These are phyloP conservation scores for Setipinna tenuifilis DNA, from an alignment of 2,797 vertebrate genomes.

Conservation along the genomic window DNA sequence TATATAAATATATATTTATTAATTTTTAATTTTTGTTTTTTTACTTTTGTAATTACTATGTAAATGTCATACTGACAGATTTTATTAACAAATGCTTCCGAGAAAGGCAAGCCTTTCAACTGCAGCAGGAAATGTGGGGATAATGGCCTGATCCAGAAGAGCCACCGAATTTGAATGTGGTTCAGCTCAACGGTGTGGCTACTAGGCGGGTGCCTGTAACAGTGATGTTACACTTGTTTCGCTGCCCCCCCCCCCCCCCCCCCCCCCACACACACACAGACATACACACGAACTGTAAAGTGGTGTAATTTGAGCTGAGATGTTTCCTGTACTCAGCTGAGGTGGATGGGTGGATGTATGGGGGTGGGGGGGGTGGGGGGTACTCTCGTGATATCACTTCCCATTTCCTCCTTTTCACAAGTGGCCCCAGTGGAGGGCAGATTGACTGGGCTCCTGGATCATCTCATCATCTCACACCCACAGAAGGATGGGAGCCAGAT, in stretches of 20 bases:
- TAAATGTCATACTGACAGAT: not conserved
- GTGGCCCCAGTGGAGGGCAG: too few relatives aligned
- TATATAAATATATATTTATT: too few relatives aligned
- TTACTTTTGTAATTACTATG: not conserved
- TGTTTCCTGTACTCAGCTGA: not conserved
- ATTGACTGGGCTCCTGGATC: too few relatives aligned
- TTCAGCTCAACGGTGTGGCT: not conserved
- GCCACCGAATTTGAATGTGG: not conserved
- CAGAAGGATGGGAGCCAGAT: too few relatives aligned
- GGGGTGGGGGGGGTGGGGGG: not conserved
- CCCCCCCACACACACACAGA: too few relatives aligned
- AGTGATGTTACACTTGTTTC: not conserved
- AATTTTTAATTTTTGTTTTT: too few relatives aligned
- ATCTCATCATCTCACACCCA: too few relatives aligned
- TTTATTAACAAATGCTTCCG: conserved; percentile 5
- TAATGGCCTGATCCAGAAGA: not conserved
- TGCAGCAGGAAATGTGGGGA: too few relatives aligned
- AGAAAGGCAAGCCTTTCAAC: too few relatives aligned
- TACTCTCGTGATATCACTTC: not conserved
- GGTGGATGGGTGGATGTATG: too few relatives aligned
- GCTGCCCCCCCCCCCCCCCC: not conserved
- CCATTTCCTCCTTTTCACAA: too few relatives aligned
- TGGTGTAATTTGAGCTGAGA: not conserved
- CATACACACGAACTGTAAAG: not conserved
- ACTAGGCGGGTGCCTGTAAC: not conserved